Base-by-base conservation (phyloP, 2,797 vertebrate genomes). In the Mico argentatus region DNA sequence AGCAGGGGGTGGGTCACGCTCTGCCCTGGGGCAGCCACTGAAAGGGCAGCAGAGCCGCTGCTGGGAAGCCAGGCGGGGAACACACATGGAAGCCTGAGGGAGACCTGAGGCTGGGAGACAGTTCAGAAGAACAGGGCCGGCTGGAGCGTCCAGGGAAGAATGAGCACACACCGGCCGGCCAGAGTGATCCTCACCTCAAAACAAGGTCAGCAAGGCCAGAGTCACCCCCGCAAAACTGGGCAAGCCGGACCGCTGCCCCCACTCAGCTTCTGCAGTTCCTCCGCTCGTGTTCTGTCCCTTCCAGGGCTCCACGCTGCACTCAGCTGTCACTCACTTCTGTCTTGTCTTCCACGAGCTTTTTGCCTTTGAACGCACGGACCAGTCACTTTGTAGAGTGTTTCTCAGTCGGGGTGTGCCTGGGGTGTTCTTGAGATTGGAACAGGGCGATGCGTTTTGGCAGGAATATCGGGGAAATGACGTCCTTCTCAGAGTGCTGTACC, bases 101-200 rank as follows among this genome's bases (percentile, higher is more conserved):
- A 59, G 26, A 59, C 57, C 24, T 59, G 57, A 81, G 81, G n/a
- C 33, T 26, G 39, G 79, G 41, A 30, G 30, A 46, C 61, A n/a
- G 50, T 50, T 30, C 5, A 17, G 11, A 22, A 76, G 8, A 6
- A 67, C 27, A 10, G 52, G 19, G 22, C n/a, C 39, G 0, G n/a
- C 24, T 2, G 44, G 50, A 26, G 14, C 5, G 7, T n/a, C 10
- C 8, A 13, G 73, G 39, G 9, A 14, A 19, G 70, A 80, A 27
- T 27, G 4, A 26, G 57, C 57, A 59, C 55, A 26, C 1, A 26
- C 24, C 4, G 0, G 61, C 14, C 0, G 1, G 13, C 27, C 4
- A 5, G n/a, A 67, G 64, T 6, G 0, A 4, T n/a, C 1, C 0
- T 0, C 2, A 19, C 76, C 30, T 44, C 2, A 7, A 0, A 24